These are phyloP conservation scores for Meteorus cinctellus DNA, from an alignment of 2,888 invertebrate species.

Conservation along the genomic window DNA sequence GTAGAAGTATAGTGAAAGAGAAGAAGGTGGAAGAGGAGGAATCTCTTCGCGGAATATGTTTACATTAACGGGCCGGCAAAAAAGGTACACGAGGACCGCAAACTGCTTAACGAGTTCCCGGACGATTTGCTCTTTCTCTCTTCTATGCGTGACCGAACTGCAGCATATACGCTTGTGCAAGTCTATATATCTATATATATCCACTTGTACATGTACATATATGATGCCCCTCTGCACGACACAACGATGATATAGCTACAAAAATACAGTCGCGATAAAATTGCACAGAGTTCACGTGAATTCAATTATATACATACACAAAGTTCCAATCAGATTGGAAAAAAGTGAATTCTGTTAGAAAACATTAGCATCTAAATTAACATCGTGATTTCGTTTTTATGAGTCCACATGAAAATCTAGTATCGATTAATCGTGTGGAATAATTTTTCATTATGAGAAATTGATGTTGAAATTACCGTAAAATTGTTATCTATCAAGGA, in stretches of 20 bases:
- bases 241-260: slow-evolving; percentile 39
- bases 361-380: too few species aligned
- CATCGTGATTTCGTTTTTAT: too few species aligned
- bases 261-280: not conserved
- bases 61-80: slow-evolving; percentile 59
- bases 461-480: too few species aligned
- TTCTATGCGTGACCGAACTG: slow-evolving; percentile 55
- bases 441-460: too few species aligned
- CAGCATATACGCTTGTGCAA: slow-evolving; percentile 24
- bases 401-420: too few species aligned
- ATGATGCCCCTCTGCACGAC: not conserved
- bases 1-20: slow-evolving; percentile 10
- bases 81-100: slow-evolving; percentile 54
- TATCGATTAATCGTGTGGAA: too few species aligned
- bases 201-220: slow-evolving; percentile 40
- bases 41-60: slow-evolving; percentile 65
- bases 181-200: slow-evolving; percentile 33
- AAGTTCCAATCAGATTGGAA: too few species aligned
- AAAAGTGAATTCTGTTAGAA: too few species aligned
- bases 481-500: too few species aligned
- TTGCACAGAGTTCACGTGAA: not conserved
- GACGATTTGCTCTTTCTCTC: slow-evolving; percentile 52
- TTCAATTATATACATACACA: not conserved
- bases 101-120: slow-evolving; percentile 66
- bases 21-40: slow-evolving; percentile 42